Conservation (phyloP, 2,113 vertebrate species). For the Taxidea taxus region DNA sequence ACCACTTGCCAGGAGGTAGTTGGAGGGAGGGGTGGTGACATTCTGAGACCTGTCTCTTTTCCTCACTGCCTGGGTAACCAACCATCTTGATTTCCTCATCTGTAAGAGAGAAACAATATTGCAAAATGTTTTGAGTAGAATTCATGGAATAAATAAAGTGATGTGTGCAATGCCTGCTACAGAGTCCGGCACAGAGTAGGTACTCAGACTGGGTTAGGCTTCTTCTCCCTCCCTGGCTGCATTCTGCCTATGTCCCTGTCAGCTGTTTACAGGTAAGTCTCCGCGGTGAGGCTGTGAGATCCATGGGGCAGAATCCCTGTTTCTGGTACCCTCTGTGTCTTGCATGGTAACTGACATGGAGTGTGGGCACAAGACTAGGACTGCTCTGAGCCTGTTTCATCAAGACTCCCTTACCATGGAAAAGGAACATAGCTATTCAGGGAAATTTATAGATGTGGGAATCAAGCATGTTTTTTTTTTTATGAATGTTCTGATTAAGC, state of each 20-base stretch:
- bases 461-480: slow-evolving; percentile 54
- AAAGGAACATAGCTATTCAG: background rate
- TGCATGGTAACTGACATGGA: background rate
- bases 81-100: background rate
- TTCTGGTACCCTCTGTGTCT: background rate
- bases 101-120: background rate
- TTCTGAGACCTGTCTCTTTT: background rate
- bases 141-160: background rate
- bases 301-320: fast-evolving
- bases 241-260: background rate
- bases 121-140: background rate
- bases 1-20: background rate
- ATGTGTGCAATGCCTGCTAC: fast-evolving
- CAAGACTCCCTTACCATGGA: background rate
- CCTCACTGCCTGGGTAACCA: background rate
- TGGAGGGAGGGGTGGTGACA: background rate
- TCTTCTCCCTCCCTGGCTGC: fast-evolving
- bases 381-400: background rate
- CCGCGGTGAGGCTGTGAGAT: fast-evolving
- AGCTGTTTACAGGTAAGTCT: background rate
- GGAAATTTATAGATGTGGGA: background rate
- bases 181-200: background rate
- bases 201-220: background rate
- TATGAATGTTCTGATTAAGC: slow-evolving; percentile 10
- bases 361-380: too few relatives aligned